A percentile compares a stretch with the other conserved stretches of the same genome.
phyloP scores from a whole-genome alignment of 2,888 invertebrate genomes.

The Cistogaster globosa region DNA sequence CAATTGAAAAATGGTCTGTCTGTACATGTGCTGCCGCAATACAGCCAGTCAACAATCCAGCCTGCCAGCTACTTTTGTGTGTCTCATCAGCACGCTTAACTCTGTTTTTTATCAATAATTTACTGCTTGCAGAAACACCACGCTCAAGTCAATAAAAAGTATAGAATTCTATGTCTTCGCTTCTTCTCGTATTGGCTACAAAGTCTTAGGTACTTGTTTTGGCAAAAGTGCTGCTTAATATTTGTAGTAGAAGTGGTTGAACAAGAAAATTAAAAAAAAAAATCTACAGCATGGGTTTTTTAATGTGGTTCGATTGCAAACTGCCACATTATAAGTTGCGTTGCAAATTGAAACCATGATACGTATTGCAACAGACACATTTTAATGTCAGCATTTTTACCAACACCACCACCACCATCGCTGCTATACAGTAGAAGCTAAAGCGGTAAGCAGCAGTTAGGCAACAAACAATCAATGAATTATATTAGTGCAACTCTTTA shows the following conservation, averaged over 20 bases:
- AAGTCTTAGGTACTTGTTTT: constrained; percentile 10
- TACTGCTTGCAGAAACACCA: constrained; percentile 68
- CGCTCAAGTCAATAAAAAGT: constrained; percentile 42
- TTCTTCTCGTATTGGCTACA: constrained; percentile 53
- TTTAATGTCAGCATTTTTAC: constrained; percentile 41
- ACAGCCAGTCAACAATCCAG: constrained; percentile 4
- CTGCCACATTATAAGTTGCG: constrained; percentile 57
- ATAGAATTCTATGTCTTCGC: constrained; percentile 22
- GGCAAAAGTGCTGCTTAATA: constrained; percentile 2
- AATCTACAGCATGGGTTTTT: constrained; percentile 43
- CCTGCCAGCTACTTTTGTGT: constrained; percentile 53
- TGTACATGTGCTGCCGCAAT: constrained; percentile 30
- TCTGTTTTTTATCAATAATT: constrained; percentile 75
- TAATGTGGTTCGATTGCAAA: constrained; percentile 51
- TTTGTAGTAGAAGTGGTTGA: constrained; percentile 4
- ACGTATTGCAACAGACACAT: constrained; percentile 28
- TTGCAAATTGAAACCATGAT: constrained; percentile 61
- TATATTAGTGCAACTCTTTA: constrained; percentile 46
- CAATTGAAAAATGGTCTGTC: constrained; percentile 53
- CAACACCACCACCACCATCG: constrained; percentile 15
- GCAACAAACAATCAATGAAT: constrained; percentile 64
- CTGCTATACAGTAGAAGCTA: background rate
- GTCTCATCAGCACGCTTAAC: constrained; percentile 72
- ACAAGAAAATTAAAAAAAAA: constrained; percentile 16
- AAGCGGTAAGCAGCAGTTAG: constrained; percentile 31